These are phyloP conservation scores for Crotalus viridis DNA, from an alignment of 2,113 vertebrate genomes.

Conservation along the genomic window DNA sequence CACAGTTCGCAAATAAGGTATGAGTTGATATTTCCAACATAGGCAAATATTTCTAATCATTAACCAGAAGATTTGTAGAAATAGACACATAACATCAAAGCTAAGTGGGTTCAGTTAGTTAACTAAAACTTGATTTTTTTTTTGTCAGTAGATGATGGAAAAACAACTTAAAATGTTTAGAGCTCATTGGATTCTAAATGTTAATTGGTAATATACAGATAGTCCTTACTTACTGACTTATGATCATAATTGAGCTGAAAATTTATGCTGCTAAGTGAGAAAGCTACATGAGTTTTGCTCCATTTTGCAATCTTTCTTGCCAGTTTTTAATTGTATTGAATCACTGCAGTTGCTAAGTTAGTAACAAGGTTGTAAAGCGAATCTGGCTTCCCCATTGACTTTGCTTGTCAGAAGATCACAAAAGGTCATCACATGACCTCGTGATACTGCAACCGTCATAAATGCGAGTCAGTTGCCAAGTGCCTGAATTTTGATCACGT, in stretches of 20 bases:
- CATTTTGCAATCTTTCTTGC: neutral
- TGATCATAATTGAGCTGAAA: neutral
- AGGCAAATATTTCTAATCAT: neutral
- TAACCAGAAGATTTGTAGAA: slow-evolving; percentile 4
- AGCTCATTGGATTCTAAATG: neutral
- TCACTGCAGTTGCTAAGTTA: neutral
- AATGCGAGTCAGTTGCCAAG: neutral
- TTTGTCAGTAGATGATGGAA: slow-evolving; percentile 22
- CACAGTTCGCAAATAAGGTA: neutral
- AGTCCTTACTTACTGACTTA: neutral
- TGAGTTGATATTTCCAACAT: neutral
- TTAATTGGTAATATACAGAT: neutral
- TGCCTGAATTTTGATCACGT: neutral
- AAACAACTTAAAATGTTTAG: neutral
- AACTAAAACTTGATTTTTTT: slow-evolving; percentile 17
- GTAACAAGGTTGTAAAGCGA: neutral
- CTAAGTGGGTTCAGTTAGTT: neutral
- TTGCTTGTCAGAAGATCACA: neutral
- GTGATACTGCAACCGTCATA: neutral
- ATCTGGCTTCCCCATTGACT: neutral
- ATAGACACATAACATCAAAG: slow-evolving; percentile 14
- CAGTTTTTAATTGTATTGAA: neutral
- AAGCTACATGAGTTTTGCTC: neutral
- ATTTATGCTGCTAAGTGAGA: neutral
- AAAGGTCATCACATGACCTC: neutral